Conservation (phyloP, 2,888 invertebrate genomes). For the Xestia c-nigrum region DNA sequence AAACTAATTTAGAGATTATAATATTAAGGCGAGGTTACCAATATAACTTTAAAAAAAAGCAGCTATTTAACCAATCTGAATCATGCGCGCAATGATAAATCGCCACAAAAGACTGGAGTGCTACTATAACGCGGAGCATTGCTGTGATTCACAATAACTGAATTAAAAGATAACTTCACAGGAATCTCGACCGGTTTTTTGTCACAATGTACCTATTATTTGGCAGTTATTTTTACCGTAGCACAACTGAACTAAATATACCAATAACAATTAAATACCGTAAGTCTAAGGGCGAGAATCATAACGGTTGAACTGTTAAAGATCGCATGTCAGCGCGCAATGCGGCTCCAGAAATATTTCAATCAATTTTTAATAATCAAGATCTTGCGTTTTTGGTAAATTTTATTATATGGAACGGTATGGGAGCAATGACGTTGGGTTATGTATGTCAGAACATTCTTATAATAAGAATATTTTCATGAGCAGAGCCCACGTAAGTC, state of each 20-base stretch:
- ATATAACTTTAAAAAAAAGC: not conserved
- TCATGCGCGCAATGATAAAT: not conserved
- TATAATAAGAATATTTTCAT: conserved; percentile 19
- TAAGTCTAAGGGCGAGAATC: conserved; percentile 80
- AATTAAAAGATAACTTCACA: conserved; percentile 25
- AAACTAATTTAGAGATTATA: too few relatives aligned
- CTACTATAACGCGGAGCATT: not conserved
- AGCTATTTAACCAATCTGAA: not conserved
- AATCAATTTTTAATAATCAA: conserved; percentile 62
- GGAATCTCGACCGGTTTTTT: conserved; percentile 49
- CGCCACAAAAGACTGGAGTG: not conserved
- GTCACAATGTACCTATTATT: conserved; percentile 44
- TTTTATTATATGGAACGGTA: conserved; percentile 64
- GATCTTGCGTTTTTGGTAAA: conserved; percentile 71
- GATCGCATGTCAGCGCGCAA: conserved; percentile 81
- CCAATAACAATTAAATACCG: conserved; percentile 74
- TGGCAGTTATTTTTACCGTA: conserved; percentile 64
- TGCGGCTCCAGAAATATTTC: conserved; percentile 71
- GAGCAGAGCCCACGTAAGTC: not conserved
- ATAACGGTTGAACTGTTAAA: conserved; percentile 76
- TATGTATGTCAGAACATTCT: conserved; percentile 64
- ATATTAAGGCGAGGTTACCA: too few relatives aligned
- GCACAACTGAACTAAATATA: conserved; percentile 68
- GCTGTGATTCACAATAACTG: conserved; percentile 1
- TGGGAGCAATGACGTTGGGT: conserved; percentile 55